Base-by-base conservation (phyloP, 1,140 invertebrate genomes). In the Leptinotarsa defecta region DNA sequence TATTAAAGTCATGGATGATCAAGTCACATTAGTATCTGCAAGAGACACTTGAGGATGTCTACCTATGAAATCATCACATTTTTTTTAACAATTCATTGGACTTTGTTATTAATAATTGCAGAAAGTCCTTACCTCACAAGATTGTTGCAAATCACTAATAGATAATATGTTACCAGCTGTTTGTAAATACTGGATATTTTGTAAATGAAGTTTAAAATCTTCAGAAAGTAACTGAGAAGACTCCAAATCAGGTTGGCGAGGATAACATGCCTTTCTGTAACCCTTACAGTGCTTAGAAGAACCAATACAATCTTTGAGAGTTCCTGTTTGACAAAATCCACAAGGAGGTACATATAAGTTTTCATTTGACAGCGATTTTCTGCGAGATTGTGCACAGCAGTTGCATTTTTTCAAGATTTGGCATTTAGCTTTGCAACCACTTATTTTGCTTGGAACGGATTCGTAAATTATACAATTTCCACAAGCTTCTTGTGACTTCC, bases 131-230 rank as follows among this genome's bases (percentile, higher is more conserved):
- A 85, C 84, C 76, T 85, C 83, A 75, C 85, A 86, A 27, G 79
- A 77, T 64, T 68, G 69, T 73, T 81, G 81, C 48, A 86, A 72
- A 49, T 86, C 83, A 17, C 76, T 76, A n/a, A 84, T 72, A n/a
- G 81, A 78, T 52, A 92, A 82, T 0, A 89, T 86, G 77, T 90
- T 91, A 0, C 90, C 89, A 4, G 91, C 90, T 68, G 89, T 91
- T 78, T 91, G 90, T 11, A 92, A 79, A 85, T 91, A 90, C 76
- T 91, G 91, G 80, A 92, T 89, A 82, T 91, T 91, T n/a, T 91
- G 90, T 71, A 92, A 83, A 82, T 92, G 91, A 20, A 90, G 82
- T 80, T 91, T 89, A 75, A 92, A 92, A 80, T 91, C 91, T 84
- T 91, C 91, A 0, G 83, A 84, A 2, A 86, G 69, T 13, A 81